Evolutionary conservation across 2,797 vertebrate species (phyloP).

Genomic region (Hydrolagus colliei): DNA sequence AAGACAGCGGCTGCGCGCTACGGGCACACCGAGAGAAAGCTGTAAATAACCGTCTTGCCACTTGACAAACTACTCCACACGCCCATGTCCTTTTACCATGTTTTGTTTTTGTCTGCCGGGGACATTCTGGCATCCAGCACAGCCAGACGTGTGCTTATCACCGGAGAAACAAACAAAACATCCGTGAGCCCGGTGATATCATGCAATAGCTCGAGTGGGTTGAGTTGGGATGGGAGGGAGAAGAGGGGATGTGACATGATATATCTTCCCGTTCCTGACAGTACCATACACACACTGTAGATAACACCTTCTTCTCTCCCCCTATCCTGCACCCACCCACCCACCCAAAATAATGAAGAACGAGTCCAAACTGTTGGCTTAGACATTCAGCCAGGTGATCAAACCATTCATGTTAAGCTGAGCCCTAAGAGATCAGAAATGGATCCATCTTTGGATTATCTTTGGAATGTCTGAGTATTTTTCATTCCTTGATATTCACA

Average conservation of each 20-base stretch:
- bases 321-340: too few species aligned
- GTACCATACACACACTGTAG: neutral
- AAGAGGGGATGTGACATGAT: too few species aligned
- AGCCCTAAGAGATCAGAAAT: too few species aligned
- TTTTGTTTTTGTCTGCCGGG: neutral
- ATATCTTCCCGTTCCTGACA: neutral
- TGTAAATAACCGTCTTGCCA: slow-evolving; percentile 22
- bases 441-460: too few species aligned
- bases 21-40: neutral
- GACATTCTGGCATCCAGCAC: neutral
- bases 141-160: neutral
- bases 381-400: neutral
- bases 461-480: too few species aligned
- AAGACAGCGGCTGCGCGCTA: neutral
- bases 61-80: neutral
- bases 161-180: neutral
- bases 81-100: neutral
- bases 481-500: too few species aligned
- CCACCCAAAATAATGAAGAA: neutral
- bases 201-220: neutral
- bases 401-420: too few species aligned
- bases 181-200: neutral
- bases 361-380: neutral
- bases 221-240: neutral
- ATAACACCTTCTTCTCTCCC: neutral